Evolutionary conservation across 2,888 invertebrate species (phyloP), one percentile per base, ranked within the genome.

Genomic region (Ceraclea dissimilis): DNA sequence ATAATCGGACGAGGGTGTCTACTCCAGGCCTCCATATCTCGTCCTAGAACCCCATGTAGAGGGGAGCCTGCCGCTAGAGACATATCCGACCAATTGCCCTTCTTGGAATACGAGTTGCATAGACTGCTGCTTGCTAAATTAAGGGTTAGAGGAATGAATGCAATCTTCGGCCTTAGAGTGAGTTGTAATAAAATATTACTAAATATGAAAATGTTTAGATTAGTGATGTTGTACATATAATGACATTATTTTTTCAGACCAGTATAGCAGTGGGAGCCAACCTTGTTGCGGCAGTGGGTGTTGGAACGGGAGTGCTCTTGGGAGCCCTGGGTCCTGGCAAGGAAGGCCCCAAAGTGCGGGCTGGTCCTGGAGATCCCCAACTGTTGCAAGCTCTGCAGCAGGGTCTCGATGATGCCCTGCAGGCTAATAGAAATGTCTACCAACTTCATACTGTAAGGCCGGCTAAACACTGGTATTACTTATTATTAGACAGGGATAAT

Each of bases 81-180:
- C 74, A 91, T 98, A 58, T 95, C 95, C 1, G 92, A 97, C 75
- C 90, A 90, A 64, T 76, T 97, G 54, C 97, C 97, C 0, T 97
- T 97, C 75, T 73, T 97, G 54, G 97, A 98, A 71, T 97, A 96
- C 70, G 96, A 98, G 70, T 76, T 98, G 49, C 95, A 98, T 71
- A 85, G 92, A 59, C 82, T 95, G 63, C 74, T 97, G 34, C 80
- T 95, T 1, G 93, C 93, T 67, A 96, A 95, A 69, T 75, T 97
- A 2, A 85, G 90, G 71, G 89, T 95, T 62, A 92, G 92, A 71
- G 95, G 94, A 6, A 95, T 96, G 84, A 98, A 97, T 75, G 90
- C 93, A 2, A 77, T 96, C 53, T 96, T 96, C 73, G 90, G 91
- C 0, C 77, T 97, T 6, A 86, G 85, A 67, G 79, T 83, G 60